A percentile compares a stretch with the other conserved stretches of the same genome.
Evolutionary conservation across 2,113 vertebrate genomes (phyloP).

Genomic region (Gambusia affinis): DNA sequence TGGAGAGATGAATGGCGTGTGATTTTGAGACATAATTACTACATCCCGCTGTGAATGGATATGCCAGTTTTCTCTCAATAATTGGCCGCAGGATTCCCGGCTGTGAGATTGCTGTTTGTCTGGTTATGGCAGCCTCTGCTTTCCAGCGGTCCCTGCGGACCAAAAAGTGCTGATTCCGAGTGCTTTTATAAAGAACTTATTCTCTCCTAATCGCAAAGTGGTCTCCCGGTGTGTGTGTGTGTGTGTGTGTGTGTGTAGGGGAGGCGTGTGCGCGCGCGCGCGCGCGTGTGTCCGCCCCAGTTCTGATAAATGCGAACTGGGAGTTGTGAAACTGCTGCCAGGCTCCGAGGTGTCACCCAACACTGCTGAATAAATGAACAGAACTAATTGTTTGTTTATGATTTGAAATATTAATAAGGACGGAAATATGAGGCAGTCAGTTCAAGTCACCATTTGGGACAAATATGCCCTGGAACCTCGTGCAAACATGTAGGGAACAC

Average conservation of each 20-base stretch:
- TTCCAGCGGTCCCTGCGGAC: conserved; percentile 52
- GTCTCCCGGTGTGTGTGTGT: conserved; percentile 65
- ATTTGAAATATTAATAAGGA: conserved; percentile 71
- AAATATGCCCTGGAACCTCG: conserved; percentile 24
- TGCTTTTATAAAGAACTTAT: conserved; percentile 64
- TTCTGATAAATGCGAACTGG: conserved; percentile 79
- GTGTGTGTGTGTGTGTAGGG: not conserved
- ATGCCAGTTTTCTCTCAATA: conserved; percentile 52
- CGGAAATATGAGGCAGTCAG: conserved; percentile 46
- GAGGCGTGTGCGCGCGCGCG: conserved; percentile 24
- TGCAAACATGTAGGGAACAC: conserved; percentile 6
- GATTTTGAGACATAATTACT: conserved; percentile 60
- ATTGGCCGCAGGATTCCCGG: conserved; percentile 43
- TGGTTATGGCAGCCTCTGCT: conserved; percentile 71
- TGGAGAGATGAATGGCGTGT: conserved; percentile 44
- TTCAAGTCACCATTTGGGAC: conserved; percentile 46
- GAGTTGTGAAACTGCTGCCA: conserved; percentile 62
- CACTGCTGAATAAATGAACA: conserved; percentile 69
- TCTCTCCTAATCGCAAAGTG: conserved; percentile 71
- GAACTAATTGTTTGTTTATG: conserved; percentile 77
- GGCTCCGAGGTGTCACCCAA: conserved; percentile 61
- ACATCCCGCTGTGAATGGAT: conserved; percentile 44
- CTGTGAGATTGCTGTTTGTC: conserved; percentile 71
- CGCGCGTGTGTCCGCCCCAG: conserved; percentile 54
- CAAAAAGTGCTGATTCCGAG: conserved; percentile 69